Base-by-base conservation (phyloP, 2,113 vertebrate genomes). In the Rattus rattus region DNA sequence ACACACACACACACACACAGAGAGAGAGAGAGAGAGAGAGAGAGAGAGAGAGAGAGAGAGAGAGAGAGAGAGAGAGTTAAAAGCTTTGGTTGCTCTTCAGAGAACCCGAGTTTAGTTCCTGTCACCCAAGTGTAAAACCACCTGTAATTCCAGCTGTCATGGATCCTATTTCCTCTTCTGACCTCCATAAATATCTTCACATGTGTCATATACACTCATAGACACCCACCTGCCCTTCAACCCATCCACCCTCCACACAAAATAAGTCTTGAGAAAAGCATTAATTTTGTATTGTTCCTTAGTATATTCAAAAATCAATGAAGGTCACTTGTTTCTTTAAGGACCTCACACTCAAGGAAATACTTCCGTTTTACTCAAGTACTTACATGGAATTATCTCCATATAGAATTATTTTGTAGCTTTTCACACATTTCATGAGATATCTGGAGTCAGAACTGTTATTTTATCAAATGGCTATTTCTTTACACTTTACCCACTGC, bases 281-380 rank as follows among this genome's bases (percentile, higher is more conserved):
- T 20, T 19, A 76, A 39, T 63, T 43, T 4, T 91, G 20, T 47
- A 33, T 67, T 96, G 16, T 11, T 81, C 43, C 17, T 90, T 85
- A n/a, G 5, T 90, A 39, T 91, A 61, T 91, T 95, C 14, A 22
- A 72, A 54, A 26, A 67, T 67, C 26, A 93, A 79, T 63, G 61
- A 70, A 26, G 9, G 7, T 75, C 90, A 63, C 24, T 70, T 86
- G 59, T 94, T 84, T 88, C 52, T 93, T 49, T 91, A 2, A 33
- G 69, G 61, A 92, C 4, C 81, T 79, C 90, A 85, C 88, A 94
- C 89, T 94, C 67, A 92, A n/a, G 36, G 12, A 88, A 94, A 79
- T 16, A 54, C 52, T 88, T 70, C 0, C 4, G 67, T 92, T 80
- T 92, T 80, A 90, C 87, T 28, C 77, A 80, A 56, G 30, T 75